Percentiles rank a stretch among this genome's conserved stretches.
These are phyloP conservation scores for Axea sp. DNA, from an alignment of 2,888 invertebrate genomes.

Conservation along the genomic window DNA sequence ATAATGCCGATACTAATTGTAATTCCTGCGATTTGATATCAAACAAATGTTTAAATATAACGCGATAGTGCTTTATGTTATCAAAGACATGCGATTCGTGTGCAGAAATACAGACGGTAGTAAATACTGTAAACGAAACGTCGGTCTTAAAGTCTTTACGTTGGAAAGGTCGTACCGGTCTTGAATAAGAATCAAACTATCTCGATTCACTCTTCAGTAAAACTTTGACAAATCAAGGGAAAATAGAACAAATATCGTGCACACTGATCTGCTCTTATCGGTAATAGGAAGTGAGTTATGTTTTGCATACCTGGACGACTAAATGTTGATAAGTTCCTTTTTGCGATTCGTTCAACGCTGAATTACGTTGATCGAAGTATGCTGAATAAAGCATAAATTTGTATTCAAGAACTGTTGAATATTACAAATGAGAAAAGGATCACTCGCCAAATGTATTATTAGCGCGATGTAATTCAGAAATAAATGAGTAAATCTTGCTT, in stretches of 20 bases:
- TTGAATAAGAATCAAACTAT: constrained; percentile 44
- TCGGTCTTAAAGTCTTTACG: constrained; percentile 33
- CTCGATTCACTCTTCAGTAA: constrained; percentile 26
- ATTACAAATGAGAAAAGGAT: no score
- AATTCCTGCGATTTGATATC: constrained; percentile 51
- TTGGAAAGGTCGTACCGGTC: constrained; percentile 57
- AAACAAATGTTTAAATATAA: constrained; percentile 59
- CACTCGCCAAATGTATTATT: no score
- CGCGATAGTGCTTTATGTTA: constrained; percentile 54
- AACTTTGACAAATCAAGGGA: constrained; percentile 32
- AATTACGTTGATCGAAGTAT: no score
- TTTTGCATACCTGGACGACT: background rate
- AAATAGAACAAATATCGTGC: constrained; percentile 24
- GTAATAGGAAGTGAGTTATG: constrained; percentile 16
- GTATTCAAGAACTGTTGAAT: no score
- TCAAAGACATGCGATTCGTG: constrained; percentile 58
- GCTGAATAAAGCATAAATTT: no score
- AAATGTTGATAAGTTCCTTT: no score
- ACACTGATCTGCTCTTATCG: constrained; percentile 9
- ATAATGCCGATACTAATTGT: constrained; percentile 53
- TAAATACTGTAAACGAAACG: constrained; percentile 45
- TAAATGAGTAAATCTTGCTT: no score
- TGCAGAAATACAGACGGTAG: constrained; percentile 48
- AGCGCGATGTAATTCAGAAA: no score
- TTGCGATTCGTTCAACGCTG: no score